phyloP scores from a whole-genome alignment of 1,140 invertebrate species.

The Drosophila parvula region DNA sequence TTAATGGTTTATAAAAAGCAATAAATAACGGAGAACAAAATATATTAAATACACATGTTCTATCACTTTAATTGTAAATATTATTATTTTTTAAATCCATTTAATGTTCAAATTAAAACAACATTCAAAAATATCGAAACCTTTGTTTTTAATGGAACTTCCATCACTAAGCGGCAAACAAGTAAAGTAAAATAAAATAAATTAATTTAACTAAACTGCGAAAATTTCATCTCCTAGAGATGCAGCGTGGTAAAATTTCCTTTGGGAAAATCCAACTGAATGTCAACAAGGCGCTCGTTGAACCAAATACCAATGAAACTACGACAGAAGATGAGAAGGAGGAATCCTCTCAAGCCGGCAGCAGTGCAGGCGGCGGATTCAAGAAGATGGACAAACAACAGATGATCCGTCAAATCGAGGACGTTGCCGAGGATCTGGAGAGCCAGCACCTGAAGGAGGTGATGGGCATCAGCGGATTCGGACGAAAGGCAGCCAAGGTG shows the following conservation, averaged over 20 bases:
- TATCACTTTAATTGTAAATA: no score
- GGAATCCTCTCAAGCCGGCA: constrained; percentile 12
- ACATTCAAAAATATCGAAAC: neutral
- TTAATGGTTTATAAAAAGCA: neutral
- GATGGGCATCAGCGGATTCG: constrained; percentile 91
- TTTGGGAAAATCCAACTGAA: constrained; percentile 87
- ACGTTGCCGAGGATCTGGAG: constrained; percentile 89
- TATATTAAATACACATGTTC: neutral
- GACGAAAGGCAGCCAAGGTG: constrained; percentile 90
- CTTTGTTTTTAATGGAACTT: neutral
- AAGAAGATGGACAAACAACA: constrained; percentile 86
- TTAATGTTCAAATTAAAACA: neutral
- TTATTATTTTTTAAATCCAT: no score
- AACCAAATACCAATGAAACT: constrained; percentile 50
- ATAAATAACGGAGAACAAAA: neutral
- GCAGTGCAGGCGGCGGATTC: constrained; percentile 85
- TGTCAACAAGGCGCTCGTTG: constrained; percentile 72
- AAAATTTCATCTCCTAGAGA: constrained; percentile 6
- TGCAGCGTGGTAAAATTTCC: constrained; percentile 84
- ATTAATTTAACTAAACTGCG: neutral
- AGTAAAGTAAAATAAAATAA: neutral
- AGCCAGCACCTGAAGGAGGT: constrained; percentile 87
- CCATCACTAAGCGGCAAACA: neutral
- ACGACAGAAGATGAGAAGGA: constrained; percentile 27
- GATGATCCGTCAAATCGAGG: constrained; percentile 86